Conservation (phyloP, 2,888 invertebrate genomes). For the Drosophila mimica region DNA sequence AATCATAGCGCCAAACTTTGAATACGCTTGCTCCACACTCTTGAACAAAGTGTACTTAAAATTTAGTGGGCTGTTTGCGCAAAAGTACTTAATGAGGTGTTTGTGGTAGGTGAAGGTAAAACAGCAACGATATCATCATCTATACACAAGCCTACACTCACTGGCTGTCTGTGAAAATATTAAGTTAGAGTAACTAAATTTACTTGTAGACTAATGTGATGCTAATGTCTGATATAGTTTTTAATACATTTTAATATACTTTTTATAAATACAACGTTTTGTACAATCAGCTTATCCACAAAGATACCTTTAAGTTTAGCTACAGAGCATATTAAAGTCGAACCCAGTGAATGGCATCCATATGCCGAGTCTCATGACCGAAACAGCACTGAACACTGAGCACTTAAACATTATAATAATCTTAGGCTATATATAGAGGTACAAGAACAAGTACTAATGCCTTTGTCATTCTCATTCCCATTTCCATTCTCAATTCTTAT, state of each 20-base stretch:
- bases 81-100: constrained; percentile 31
- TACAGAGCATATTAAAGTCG: constrained; percentile 18
- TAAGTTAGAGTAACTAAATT: constrained; percentile 6
- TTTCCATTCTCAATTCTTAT: constrained; percentile 13
- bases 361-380: constrained; percentile 3
- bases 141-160: neutral
- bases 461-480: constrained; percentile 27
- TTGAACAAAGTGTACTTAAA: constrained; percentile 48
- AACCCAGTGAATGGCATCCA: neutral
- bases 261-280: neutral
- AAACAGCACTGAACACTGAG: constrained; percentile 14
- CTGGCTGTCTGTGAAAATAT: neutral
- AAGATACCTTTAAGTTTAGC: neutral
- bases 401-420: constrained; percentile 52
- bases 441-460: constrained; percentile 26
- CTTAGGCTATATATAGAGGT: constrained; percentile 41
- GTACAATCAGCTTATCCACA: neutral
- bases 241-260: neutral
- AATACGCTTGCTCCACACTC: constrained; percentile 30
- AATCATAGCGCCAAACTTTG: constrained; percentile 65
- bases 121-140: constrained; percentile 6
- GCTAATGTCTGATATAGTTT: neutral
- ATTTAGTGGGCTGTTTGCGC: constrained; percentile 43
- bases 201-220: neutral
- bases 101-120: constrained; percentile 38